Conservation (phyloP, 2,888 invertebrate genomes). For the Metopia argyrocephala region DNA sequence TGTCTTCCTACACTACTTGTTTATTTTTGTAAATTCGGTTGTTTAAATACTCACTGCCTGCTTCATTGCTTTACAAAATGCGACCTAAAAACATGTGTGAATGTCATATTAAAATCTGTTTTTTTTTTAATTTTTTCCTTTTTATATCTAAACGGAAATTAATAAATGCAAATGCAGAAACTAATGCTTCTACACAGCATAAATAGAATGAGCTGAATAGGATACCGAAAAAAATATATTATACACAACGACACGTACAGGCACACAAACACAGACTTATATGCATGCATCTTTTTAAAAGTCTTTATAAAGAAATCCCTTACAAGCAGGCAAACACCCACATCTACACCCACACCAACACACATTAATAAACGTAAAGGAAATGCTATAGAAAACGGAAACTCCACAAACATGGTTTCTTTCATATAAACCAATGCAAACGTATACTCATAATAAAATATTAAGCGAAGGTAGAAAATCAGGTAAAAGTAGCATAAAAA, state of each 20-base stretch:
- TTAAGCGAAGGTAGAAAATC: neutral
- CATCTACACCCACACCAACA: too few relatives aligned
- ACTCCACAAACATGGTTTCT: constrained; percentile 46
- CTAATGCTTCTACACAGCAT: constrained; percentile 28
- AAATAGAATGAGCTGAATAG: neutral
- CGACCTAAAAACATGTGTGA: constrained; percentile 18
- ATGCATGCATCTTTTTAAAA: neutral
- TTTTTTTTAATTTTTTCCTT: neutral
- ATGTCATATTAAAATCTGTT: constrained; percentile 58
- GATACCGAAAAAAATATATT: neutral
- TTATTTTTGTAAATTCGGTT: constrained; percentile 13
- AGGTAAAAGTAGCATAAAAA: too few relatives aligned
- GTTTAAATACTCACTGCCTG: neutral
- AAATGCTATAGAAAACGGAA: constrained; percentile 54
- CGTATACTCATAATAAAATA: too few relatives aligned
- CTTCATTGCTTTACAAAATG: constrained; percentile 1
- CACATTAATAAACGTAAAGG: constrained; percentile 31
- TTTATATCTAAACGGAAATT: constrained; percentile 59
- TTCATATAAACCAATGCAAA: constrained; percentile 6
- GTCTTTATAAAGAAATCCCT: too few relatives aligned
- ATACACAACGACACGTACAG: neutral
- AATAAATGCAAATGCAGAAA: constrained; percentile 59
- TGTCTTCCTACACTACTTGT: neutral
- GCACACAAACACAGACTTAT: constrained; percentile 45
- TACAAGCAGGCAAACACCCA: constrained; percentile 27